Conservation (phyloP, 1,140 invertebrate species). For the Brachionus manjavacas region DNA sequence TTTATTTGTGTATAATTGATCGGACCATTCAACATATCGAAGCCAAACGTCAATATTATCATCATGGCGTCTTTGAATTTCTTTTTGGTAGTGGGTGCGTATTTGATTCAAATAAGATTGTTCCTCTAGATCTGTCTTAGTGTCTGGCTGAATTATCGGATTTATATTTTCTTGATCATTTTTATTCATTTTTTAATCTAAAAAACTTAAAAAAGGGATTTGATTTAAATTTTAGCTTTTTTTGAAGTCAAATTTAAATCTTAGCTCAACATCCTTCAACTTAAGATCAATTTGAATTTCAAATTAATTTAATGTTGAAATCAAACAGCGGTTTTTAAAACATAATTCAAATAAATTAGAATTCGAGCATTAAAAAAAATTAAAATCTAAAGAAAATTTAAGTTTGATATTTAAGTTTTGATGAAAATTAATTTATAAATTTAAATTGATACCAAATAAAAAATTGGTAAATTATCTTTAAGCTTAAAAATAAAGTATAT, state of each 20-base stretch:
- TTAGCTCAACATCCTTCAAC: not conserved
- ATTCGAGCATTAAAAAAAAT: not conserved
- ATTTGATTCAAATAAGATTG: not conserved
- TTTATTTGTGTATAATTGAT: not conserved
- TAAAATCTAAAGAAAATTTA: no score
- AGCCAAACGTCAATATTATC: slow-evolving; percentile 8
- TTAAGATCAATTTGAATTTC: not conserved
- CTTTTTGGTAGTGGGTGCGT: not conserved
- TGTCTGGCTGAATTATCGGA: not conserved
- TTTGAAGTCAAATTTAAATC: not conserved
- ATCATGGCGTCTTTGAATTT: not conserved
- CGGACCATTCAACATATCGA: slow-evolving; percentile 4
- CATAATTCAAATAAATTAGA: no score
- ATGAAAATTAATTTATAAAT: no score
- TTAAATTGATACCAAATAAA: no score
- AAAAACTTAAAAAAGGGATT: not conserved
- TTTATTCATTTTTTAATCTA: not conserved
- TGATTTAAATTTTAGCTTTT: not conserved
- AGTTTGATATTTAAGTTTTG: no score
- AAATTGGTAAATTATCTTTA: no score
- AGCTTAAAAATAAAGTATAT: no score
- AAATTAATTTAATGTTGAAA: not conserved
- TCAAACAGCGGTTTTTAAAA: no score
- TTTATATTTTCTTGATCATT: slow-evolving; percentile 8
- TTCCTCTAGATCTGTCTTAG: not conserved